Evolutionary conservation across 2,113 vertebrate species (phyloP).

Genomic region (Merops nubicus): DNA sequence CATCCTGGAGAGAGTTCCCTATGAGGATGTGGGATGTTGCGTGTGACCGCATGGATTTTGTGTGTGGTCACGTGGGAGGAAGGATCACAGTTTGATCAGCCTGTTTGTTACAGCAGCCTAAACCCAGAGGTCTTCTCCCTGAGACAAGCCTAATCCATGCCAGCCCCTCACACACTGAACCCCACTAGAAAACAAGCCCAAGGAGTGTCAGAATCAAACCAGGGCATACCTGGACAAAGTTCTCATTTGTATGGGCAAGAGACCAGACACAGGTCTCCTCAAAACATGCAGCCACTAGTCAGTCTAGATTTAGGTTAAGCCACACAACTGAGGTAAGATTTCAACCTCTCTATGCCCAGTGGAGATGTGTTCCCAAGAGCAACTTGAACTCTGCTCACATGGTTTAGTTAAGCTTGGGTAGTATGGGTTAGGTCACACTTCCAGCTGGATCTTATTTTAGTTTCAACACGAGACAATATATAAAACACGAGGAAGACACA

Average conservation of each 20-base stretch:
- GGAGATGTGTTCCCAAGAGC: neutral
- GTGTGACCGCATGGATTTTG: neutral
- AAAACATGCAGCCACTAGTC: neutral
- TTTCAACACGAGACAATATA: neutral
- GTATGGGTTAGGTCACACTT: no score
- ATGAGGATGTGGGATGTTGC: fast-evolving
- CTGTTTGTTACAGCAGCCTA: neutral
- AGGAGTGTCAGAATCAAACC: neutral
- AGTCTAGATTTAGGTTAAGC: neutral
- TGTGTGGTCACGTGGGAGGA: fast-evolving
- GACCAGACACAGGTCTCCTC: neutral
- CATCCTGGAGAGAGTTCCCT: neutral
- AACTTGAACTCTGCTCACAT: no score
- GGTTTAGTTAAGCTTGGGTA: no score
- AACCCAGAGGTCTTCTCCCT: neutral
- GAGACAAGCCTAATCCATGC: neutral
- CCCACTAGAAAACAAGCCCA: neutral
- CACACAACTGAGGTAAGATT: neutral
- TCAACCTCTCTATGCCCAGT: neutral
- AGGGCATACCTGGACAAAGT: neutral
- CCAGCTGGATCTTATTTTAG: neutral
- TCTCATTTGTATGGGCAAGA: neutral
- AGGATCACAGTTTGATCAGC: neutral
- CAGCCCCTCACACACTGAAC: neutral
- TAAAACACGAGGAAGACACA: neutral